These are phyloP conservation scores for Thunnus thynnus DNA, from an alignment of 2,113 vertebrate species.

Conservation along the genomic window DNA sequence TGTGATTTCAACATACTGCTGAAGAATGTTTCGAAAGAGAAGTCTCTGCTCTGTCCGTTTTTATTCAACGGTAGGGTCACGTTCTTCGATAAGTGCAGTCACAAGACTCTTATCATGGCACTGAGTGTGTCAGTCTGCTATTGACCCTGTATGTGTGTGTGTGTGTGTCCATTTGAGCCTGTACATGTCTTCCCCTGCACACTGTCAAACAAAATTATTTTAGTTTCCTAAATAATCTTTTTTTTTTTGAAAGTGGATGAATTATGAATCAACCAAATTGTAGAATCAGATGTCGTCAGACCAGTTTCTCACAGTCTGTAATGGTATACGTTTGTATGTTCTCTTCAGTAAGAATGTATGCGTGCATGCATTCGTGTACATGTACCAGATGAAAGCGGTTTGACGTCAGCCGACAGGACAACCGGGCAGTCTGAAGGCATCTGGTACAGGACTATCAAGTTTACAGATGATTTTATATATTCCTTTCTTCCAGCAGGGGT, in stretches of 20 bases:
- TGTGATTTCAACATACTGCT: constrained; percentile 30
- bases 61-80: constrained; percentile 54
- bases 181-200: constrained; percentile 9
- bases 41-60: constrained; percentile 42
- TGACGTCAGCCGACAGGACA: constrained; percentile 90
- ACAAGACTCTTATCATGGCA: constrained; percentile 59
- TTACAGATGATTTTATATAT: constrained; percentile 99
- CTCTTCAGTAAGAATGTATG: constrained; percentile 8
- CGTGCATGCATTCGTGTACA: constrained; percentile 40
- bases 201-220: background rate
- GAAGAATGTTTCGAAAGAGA: constrained; percentile 53
- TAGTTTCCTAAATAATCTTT: background rate
- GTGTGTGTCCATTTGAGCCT: background rate
- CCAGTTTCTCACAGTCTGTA: background rate
- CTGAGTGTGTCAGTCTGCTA: constrained; percentile 7
- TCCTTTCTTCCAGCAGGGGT: constrained; percentile 99
- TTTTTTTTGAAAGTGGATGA: constrained; percentile 2
- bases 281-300: background rate
- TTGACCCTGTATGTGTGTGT: constrained; percentile 5
- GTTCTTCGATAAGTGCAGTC: constrained; percentile 61
- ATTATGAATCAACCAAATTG: background rate
- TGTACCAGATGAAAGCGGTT: background rate
- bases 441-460: constrained; percentile 97
- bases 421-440: constrained; percentile 98
- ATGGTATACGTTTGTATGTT: background rate